These are phyloP conservation scores for Euclidia mi DNA, from an alignment of 2,888 invertebrate species.

Conservation along the genomic window DNA sequence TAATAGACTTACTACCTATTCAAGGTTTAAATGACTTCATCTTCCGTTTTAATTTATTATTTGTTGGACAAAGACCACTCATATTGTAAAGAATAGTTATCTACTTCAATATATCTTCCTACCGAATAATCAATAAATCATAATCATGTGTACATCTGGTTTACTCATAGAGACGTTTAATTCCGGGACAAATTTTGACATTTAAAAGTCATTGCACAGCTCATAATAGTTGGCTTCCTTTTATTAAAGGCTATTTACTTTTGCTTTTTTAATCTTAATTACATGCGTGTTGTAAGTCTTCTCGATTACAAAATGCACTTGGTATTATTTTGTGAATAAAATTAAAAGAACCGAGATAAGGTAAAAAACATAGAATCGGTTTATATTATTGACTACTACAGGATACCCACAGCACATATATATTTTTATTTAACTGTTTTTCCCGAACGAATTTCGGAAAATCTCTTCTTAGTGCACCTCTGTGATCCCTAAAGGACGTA, in stretches of 20 bases:
- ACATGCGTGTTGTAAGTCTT: background rate
- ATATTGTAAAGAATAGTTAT: background rate
- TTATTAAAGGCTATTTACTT: constrained; percentile 10
- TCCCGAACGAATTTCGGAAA: too few species aligned
- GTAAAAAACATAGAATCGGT: too few species aligned
- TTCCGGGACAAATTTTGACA: constrained; percentile 66
- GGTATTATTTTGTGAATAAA: too few species aligned
- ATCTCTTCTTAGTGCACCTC: too few species aligned
- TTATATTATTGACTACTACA: too few species aligned
- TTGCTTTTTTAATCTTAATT: background rate
- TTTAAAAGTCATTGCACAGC: constrained; percentile 67
- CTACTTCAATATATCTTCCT: background rate
- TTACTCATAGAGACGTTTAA: constrained; percentile 27
- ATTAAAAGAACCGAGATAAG: too few species aligned
- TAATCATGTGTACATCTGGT: background rate
- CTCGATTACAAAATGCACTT: too few species aligned
- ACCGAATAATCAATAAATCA: constrained; percentile 1
- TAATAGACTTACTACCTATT: background rate
- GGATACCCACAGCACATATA: too few species aligned
- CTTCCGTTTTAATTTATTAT: background rate
- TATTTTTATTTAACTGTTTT: too few species aligned
- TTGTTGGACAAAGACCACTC: background rate
- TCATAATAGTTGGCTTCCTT: constrained; percentile 47
- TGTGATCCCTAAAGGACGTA: too few species aligned
- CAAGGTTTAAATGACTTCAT: background rate